These are phyloP conservation scores for Vidua chalybeata DNA, from an alignment of 2,113 vertebrate genomes.

Conservation along the genomic window DNA sequence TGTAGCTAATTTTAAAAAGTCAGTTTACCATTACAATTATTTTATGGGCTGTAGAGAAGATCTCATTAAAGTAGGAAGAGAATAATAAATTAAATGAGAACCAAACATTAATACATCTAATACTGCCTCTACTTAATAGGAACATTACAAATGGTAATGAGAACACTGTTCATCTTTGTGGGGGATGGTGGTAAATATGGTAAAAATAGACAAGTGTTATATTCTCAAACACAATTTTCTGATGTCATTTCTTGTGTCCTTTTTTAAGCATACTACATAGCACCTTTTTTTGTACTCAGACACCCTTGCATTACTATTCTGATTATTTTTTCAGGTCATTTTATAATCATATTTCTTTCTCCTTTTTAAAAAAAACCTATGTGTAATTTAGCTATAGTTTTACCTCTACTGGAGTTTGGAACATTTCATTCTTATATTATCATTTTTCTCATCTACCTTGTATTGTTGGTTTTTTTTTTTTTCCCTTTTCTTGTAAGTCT, in stretches of 20 bases:
- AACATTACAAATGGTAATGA: slow-evolving; percentile 69
- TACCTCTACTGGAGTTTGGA: background rate
- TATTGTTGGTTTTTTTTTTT: background rate
- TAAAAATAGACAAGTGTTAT: slow-evolving; percentile 23
- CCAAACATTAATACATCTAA: slow-evolving; percentile 71
- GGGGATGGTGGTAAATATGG: background rate
- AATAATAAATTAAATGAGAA: slow-evolving; percentile 73
- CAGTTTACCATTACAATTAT: slow-evolving; percentile 85
- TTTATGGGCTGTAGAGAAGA: slow-evolving; percentile 76
- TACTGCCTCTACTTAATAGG: slow-evolving; percentile 47
- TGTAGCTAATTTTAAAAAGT: slow-evolving; percentile 84
- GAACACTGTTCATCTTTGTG: slow-evolving; percentile 12
- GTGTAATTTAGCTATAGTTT: background rate
- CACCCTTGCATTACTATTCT: background rate
- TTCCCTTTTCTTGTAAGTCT: background rate
- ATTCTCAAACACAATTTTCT: background rate
- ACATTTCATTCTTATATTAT: background rate
- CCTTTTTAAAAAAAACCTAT: background rate
- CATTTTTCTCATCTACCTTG: background rate
- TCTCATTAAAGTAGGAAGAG: slow-evolving; percentile 76
- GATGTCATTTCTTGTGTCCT: background rate
- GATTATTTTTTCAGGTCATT: background rate
- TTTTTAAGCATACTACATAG: background rate
- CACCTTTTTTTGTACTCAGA: background rate
- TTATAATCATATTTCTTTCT: background rate